These are phyloP conservation scores for Malaclemys terrapin DNA, from an alignment of 2,113 vertebrate genomes.

Conservation along the genomic window DNA sequence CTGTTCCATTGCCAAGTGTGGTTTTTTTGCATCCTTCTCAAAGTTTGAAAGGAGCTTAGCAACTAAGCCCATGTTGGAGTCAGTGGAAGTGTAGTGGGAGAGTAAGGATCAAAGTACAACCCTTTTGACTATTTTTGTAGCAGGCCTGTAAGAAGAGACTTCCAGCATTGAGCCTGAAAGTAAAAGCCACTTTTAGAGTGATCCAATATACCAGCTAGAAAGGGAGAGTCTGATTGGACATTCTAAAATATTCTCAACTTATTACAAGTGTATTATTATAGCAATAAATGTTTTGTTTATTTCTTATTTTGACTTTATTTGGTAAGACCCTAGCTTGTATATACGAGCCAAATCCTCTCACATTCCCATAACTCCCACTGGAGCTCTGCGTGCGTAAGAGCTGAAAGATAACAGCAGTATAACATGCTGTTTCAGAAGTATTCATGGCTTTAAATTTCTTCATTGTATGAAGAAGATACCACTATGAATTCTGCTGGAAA, in stretches of 20 bases:
- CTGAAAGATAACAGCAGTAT: constrained; percentile 26
- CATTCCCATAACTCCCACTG: background rate
- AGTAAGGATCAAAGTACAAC: background rate
- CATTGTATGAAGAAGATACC: constrained; percentile 10
- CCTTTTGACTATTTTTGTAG: background rate
- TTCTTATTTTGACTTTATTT: background rate
- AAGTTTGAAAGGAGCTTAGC: background rate
- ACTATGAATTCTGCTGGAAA: constrained; percentile 50
- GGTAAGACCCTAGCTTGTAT: background rate
- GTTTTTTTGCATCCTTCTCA: background rate
- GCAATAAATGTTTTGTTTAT: background rate
- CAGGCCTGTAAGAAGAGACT: background rate
- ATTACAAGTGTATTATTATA: background rate
- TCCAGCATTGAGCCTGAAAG: background rate
- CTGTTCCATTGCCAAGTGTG: accelerated
- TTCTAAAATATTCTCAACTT: background rate
- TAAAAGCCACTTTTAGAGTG: background rate
- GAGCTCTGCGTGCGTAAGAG: background rate
- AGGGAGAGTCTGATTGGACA: background rate
- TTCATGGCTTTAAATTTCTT: constrained; percentile 5
- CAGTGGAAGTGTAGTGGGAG: background rate
- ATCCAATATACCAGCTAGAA: background rate
- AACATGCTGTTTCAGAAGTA: constrained; percentile 17
- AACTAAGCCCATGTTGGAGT: background rate
- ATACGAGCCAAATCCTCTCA: background rate